Conservation (phyloP, 92 coral and sea anemone species). For the Parazoanthus atlanticus region DNA sequence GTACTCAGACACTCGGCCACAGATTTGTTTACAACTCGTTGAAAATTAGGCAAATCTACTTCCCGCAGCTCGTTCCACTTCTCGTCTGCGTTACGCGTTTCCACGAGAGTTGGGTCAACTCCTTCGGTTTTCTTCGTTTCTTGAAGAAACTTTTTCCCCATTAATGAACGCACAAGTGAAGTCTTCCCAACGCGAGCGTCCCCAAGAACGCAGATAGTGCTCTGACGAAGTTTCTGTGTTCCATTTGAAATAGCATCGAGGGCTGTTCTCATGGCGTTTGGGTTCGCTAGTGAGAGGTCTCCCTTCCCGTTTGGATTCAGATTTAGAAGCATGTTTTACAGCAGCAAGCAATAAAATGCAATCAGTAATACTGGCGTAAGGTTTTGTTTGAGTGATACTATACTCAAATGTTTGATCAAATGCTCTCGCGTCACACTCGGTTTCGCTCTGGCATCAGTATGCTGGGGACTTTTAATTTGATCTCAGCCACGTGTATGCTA, state of each 20-base stretch:
- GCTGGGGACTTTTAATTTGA: no score
- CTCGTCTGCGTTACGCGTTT: conserved; percentile 8
- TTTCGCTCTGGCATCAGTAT: no score
- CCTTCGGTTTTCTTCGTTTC: conserved; percentile 12
- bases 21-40: conserved; percentile 30
- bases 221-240: conserved; percentile 3
- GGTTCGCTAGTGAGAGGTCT: conserved; percentile 9
- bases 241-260: conserved; percentile 1
- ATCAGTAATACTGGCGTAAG: neutral
- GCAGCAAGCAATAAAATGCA: neutral
- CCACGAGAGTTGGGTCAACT: neutral
- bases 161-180: conserved; percentile 28
- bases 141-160: neutral
- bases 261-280: conserved; percentile 11
- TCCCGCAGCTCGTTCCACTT: conserved; percentile 4
- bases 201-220: conserved; percentile 12
- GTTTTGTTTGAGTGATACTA: no score
- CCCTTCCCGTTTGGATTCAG: conserved; percentile 16
- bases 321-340: neutral
- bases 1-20: neutral
- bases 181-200: conserved; percentile 29
- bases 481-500: no score
- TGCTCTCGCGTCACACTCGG: no score
- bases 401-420: no score
- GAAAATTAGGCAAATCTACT: neutral